Conservation (phyloP, 2,888 invertebrate genomes). For the Deladenus siricidicola region DNA sequence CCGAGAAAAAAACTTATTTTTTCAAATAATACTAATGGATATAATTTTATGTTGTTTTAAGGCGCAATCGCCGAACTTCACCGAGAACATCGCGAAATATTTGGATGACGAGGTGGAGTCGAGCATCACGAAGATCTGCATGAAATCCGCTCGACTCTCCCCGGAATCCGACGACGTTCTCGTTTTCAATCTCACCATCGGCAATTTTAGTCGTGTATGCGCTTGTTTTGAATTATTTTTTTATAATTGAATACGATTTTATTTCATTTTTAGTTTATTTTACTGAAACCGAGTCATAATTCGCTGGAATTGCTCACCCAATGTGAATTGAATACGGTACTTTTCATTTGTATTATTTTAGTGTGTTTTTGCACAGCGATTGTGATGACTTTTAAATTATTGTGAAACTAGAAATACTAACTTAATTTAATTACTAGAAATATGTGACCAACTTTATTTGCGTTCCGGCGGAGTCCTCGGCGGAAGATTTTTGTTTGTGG, state of each 20-base stretch:
- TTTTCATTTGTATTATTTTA: not conserved
- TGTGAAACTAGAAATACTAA: too few species aligned
- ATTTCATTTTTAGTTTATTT: conserved; percentile 14
- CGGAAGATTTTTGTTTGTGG: conserved; percentile 10
- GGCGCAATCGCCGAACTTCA: not conserved
- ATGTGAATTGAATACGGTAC: conserved; percentile 7
- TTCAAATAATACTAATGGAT: not conserved
- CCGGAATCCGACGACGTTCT: conserved; percentile 1
- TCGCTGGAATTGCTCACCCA: conserved; percentile 7
- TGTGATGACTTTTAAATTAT: too few species aligned
- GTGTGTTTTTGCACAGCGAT: not conserved
- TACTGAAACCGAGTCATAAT: conserved; percentile 11
- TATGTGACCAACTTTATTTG: conserved; percentile 4
- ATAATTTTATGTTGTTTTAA: not conserved
- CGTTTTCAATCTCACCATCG: conserved; percentile 5
- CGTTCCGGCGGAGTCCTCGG: not conserved
- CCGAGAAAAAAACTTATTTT: too few species aligned
- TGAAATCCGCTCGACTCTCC: not conserved
- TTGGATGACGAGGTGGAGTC: not conserved
- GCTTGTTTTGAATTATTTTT: not conserved
- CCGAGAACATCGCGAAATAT: not conserved
- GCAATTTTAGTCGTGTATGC: conserved; percentile 4
- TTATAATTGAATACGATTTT: not conserved
- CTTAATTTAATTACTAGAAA: conserved; percentile 7
- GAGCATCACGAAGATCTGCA: not conserved